These are phyloP conservation scores for Prionailurus viverrinus DNA, from an alignment of 2,113 vertebrate species.

Conservation along the genomic window DNA sequence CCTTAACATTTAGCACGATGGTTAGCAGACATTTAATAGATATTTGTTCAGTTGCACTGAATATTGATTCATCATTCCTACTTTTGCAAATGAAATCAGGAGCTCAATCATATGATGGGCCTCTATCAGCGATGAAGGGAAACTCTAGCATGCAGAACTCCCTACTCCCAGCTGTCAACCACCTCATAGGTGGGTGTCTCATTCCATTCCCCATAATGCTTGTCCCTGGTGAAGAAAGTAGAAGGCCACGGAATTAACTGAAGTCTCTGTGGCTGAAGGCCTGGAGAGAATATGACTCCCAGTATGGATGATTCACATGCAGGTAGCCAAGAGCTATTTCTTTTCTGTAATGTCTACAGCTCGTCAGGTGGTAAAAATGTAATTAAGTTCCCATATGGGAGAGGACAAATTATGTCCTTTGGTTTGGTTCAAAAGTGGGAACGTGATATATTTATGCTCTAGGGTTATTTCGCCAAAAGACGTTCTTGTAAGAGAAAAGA, in stretches of 20 bases:
- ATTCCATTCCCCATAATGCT: not conserved
- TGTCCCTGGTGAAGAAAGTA: not conserved
- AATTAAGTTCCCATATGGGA: not conserved
- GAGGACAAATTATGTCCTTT: not conserved
- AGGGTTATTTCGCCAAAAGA: slow-evolving; percentile 32
- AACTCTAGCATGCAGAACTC: not conserved
- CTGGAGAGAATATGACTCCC: not conserved
- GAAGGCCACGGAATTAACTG: not conserved
- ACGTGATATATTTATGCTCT: not conserved
- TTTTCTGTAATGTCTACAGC: not conserved
- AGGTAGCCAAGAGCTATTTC: not conserved
- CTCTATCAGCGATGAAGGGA: not conserved
- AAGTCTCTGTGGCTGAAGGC: not conserved
- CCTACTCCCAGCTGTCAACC: not conserved
- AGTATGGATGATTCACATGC: not conserved
- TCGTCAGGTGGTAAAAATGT: not conserved
- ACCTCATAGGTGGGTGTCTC: not conserved
- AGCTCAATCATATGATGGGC: not conserved
- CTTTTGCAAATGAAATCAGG: slow-evolving; percentile 5
- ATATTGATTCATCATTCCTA: not conserved
- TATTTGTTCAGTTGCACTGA: not conserved
- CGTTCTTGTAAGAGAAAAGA: not conserved
- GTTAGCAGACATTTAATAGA: not conserved
- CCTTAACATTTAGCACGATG: not conserved
- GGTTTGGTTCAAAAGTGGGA: slow-evolving; percentile 3